These are phyloP conservation scores for Ashinkailepas kermadecensis DNA, from an alignment of 2,888 invertebrate species.

Conservation along the genomic window DNA sequence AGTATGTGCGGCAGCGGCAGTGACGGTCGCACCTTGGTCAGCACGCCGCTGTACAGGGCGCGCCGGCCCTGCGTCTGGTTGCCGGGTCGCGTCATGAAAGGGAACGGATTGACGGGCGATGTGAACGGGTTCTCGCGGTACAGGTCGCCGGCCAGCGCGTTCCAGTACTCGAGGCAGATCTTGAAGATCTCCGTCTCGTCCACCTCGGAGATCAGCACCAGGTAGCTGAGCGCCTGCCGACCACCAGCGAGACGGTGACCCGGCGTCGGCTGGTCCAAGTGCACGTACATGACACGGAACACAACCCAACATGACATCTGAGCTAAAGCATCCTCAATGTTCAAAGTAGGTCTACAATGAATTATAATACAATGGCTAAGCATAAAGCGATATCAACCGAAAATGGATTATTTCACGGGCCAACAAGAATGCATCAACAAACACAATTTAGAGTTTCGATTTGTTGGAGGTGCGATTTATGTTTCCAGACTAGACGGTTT, in stretches of 20 bases:
- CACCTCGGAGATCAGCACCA: slow-evolving; percentile 90
- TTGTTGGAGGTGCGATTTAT: no score
- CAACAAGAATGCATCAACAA: no score
- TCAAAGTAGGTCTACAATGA: no score
- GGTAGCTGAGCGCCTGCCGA: slow-evolving; percentile 62
- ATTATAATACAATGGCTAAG: no score
- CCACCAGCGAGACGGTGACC: slow-evolving; percentile 24
- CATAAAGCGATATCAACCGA: no score
- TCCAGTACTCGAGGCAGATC: slow-evolving; percentile 99
- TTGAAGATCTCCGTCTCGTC: slow-evolving; percentile 99
- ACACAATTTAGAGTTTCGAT: no score
- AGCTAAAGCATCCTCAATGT: no score
- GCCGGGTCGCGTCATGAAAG: slow-evolving; percentile 40
- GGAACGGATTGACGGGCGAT: slow-evolving; percentile 43
- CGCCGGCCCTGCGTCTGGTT: slow-evolving; percentile 10
- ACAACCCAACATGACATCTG: no score
- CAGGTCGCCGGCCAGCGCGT: slow-evolving; percentile 80
- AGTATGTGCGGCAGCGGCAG: not conserved
- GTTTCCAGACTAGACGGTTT: no score
- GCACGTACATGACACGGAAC: no score
- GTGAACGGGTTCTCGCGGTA: slow-evolving; percentile 78
- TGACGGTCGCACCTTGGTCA: slow-evolving; percentile 48
- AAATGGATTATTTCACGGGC: no score
- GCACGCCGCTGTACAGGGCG: slow-evolving; percentile 63
- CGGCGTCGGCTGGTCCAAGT: not conserved